Base-by-base conservation (phyloP, 2,888 invertebrate genomes). In the Lissonota sp. region DNA sequence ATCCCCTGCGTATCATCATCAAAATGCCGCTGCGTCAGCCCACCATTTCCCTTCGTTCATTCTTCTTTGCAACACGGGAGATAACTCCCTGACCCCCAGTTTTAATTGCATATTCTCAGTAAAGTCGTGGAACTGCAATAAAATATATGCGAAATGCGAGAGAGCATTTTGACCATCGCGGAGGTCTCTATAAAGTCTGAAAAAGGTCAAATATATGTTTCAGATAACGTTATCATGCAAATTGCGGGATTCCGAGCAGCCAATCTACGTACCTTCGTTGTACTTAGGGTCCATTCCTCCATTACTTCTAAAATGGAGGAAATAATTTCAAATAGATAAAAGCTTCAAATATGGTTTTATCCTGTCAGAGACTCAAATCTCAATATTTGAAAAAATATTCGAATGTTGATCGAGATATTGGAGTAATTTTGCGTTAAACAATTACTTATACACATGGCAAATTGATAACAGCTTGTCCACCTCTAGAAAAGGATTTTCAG, bases 181-280 rank as follows among this genome's bases (percentile, higher is more conserved):
- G 12, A 44, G 14, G 42, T 40, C 26, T 46, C 26, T 42, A 55
- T 55, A 14, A 4, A 4, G 55, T n/a, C 60, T 39, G 46, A 57
- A 40, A 75, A 71, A 62, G 49, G 60, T 75, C 69, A 55, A 71
- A 71, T 49, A 40, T 53, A 40, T 14, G 49, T 4, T 49, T 8
- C 0, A 49, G 16, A 58, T 66, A 75, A 26, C 26, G 26, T 75
- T 71, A 67, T 62, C 55, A 75, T 75, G 75, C 53, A 75, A 80
- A 80, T 66, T 37, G 44, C n/a, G 66, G 55, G 51, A 57, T 60
- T 74, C 16, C 46, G 44, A 71, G 14, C 37, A 16, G 57, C 42
- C 26, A 40, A 40, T 70, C 49, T 58, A n/a, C 46, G 40, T 55
- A n/a, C 44, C 26, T 60, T 10, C 51, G 53, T 39, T 37, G 66